Evolutionary conservation across 1,140 invertebrate species (phyloP).

Genomic region (Drosophila miranda): DNA sequence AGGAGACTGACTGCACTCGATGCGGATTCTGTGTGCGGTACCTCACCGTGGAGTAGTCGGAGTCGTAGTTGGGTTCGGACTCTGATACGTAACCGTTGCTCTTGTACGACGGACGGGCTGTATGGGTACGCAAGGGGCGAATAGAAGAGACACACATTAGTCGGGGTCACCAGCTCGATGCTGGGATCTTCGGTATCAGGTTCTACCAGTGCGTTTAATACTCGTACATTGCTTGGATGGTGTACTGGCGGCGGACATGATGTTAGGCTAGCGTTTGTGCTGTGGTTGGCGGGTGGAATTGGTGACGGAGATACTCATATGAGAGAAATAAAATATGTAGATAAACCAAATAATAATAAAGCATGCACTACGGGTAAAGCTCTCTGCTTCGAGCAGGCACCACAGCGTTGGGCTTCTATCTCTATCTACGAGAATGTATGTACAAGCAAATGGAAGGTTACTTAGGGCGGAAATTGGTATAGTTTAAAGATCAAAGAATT

Average conservation of each 20-base stretch:
- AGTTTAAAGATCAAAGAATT: slow-evolving; percentile 63
- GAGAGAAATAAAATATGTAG: slow-evolving; percentile 13
- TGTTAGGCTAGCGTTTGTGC: slow-evolving; percentile 49
- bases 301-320: neutral
- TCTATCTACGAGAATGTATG: slow-evolving; percentile 15
- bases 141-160: slow-evolving; percentile 13
- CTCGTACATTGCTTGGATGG: slow-evolving; percentile 30
- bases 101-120: slow-evolving; percentile 84
- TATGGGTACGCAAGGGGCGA: neutral
- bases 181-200: neutral
- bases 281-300: slow-evolving; percentile 5
- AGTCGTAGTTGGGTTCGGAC: slow-evolving; percentile 88
- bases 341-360: slow-evolving; percentile 32
- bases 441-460: slow-evolving; percentile 40
- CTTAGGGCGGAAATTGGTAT: slow-evolving; percentile 22
- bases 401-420: slow-evolving; percentile 18
- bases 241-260: slow-evolving; percentile 61
- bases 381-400: slow-evolving; percentile 10
- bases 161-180: neutral
- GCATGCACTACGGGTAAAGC: slow-evolving; percentile 39
- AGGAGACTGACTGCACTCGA: slow-evolving; percentile 81
- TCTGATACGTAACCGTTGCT: slow-evolving; percentile 90
- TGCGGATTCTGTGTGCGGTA: slow-evolving; percentile 87
- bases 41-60: slow-evolving; percentile 85
- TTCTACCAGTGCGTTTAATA: slow-evolving; percentile 39